These are phyloP conservation scores for Lacerta viridis DNA, from an alignment of 2,797 vertebrate species.

Conservation along the genomic window DNA sequence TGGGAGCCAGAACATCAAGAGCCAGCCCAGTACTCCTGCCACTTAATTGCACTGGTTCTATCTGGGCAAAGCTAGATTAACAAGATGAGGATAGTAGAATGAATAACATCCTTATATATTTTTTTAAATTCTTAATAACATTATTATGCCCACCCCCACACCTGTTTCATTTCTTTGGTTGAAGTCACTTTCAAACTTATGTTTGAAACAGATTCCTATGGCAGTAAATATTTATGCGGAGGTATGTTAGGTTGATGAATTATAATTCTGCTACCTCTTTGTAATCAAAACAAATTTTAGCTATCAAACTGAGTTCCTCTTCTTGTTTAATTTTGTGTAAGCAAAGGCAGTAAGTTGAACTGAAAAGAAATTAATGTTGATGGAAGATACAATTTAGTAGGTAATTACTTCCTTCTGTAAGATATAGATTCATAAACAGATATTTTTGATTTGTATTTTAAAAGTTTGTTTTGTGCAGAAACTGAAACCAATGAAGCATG, in stretches of 20 bases:
- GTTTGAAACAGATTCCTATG: conserved; percentile 6
- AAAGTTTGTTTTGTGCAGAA: conserved; percentile 33
- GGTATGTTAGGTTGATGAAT: conserved; percentile 50
- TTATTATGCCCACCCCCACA: neutral
- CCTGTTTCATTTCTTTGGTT: neutral
- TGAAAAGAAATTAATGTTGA: conserved; percentile 58
- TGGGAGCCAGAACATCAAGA: too few species aligned
- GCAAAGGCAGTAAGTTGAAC: conserved; percentile 54
- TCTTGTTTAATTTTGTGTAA: conserved; percentile 49
- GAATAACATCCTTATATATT: neutral
- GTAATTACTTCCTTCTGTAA: conserved; percentile 44
- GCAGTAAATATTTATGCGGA: conserved; percentile 42
- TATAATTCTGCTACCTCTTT: conserved; percentile 51
- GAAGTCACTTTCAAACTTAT: neutral
- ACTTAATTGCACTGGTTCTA: too few species aligned
- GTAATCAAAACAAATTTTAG: conserved; percentile 62
- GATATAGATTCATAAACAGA: conserved; percentile 31
- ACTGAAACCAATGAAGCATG: conserved; percentile 18
- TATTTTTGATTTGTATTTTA: conserved; percentile 40
- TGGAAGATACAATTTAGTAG: conserved; percentile 13
- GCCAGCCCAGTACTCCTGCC: too few species aligned
- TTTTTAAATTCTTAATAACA: neutral
- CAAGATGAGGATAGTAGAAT: neutral
- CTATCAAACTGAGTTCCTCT: conserved; percentile 33
- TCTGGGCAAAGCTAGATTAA: neutral